Percentiles rank a stretch among this genome's conserved stretches.
These are phyloP conservation scores for Eristalinus aeneus DNA, from an alignment of 2,888 invertebrate species.

Conservation along the genomic window DNA sequence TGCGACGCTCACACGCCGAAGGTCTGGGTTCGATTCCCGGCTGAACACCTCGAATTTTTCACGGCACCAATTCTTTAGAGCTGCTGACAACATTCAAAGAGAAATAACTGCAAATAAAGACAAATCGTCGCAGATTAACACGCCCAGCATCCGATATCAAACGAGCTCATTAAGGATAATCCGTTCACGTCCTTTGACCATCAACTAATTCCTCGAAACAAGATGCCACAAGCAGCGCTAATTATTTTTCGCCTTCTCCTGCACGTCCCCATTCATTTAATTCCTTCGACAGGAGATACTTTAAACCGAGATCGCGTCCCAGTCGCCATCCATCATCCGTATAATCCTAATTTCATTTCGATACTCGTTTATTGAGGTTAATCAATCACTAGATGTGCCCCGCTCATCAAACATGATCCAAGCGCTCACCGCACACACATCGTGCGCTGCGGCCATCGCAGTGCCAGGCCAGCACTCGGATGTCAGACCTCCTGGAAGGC, in stretches of 20 bases:
- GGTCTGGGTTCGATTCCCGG: no score
- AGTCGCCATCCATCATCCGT: slow-evolving; percentile 33
- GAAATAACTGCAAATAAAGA: no score
- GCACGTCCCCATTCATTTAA: neutral
- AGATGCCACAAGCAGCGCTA: neutral
- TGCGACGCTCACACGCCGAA: no score
- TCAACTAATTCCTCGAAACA: neutral
- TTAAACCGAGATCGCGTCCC: slow-evolving; percentile 17
- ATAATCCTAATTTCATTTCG: slow-evolving; percentile 50
- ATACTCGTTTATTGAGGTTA: slow-evolving; percentile 39
- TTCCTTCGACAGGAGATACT: neutral
- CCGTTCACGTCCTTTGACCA: neutral
- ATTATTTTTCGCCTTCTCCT: neutral
- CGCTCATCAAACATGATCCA: slow-evolving; percentile 42
- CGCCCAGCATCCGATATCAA: no score
- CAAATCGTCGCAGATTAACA: no score
- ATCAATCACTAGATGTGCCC: slow-evolving; percentile 47
- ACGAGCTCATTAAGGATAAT: no score
- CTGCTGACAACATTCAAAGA: no score
- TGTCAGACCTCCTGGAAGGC: slow-evolving; percentile 12
- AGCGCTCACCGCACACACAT: slow-evolving; percentile 8
- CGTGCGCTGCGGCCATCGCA: slow-evolving; percentile 8
- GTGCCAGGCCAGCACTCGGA: neutral
- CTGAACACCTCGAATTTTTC: no score
- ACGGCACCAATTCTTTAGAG: no score